Conservation (phyloP, 2,113 vertebrate species). For the Micronycteris hirsuta region DNA sequence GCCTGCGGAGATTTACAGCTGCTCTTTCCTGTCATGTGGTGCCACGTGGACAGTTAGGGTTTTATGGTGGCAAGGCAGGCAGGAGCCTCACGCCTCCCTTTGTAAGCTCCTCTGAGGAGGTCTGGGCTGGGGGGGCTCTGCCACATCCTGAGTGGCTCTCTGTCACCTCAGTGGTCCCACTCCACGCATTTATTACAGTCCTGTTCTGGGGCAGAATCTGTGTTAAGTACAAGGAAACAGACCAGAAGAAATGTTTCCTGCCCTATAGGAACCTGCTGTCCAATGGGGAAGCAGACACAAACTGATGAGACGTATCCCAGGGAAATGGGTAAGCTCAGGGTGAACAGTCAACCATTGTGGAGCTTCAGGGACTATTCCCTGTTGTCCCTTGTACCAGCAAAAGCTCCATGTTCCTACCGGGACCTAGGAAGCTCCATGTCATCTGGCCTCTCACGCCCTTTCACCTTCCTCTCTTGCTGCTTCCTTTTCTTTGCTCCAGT, state of each 20-base stretch:
- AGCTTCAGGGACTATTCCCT: neutral
- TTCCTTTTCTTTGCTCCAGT: neutral
- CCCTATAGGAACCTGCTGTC: neutral
- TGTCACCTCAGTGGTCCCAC: neutral
- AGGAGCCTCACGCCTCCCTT: neutral
- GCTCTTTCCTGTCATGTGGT: fast-evolving
- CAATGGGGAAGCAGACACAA: too few relatives aligned
- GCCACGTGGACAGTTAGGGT: neutral
- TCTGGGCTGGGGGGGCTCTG: neutral
- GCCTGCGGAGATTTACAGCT: neutral
- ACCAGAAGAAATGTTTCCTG: neutral
- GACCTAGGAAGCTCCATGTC: neutral
- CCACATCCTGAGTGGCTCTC: neutral
- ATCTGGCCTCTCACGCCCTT: neutral
- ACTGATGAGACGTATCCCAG: neutral
- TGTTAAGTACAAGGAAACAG: neutral
- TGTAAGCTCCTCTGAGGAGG: neutral
- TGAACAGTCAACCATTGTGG: neutral
- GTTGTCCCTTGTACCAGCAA: neutral
- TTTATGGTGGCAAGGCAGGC: neutral
- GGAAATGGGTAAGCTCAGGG: neutral
- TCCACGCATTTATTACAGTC: neutral
- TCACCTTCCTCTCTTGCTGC: neutral
- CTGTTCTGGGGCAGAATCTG: neutral
- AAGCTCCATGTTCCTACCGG: neutral